Evolutionary conservation across 1,140 invertebrate species (phyloP), one percentile per base, ranked within the genome.

Genomic region (Saccostrea echinata): DNA sequence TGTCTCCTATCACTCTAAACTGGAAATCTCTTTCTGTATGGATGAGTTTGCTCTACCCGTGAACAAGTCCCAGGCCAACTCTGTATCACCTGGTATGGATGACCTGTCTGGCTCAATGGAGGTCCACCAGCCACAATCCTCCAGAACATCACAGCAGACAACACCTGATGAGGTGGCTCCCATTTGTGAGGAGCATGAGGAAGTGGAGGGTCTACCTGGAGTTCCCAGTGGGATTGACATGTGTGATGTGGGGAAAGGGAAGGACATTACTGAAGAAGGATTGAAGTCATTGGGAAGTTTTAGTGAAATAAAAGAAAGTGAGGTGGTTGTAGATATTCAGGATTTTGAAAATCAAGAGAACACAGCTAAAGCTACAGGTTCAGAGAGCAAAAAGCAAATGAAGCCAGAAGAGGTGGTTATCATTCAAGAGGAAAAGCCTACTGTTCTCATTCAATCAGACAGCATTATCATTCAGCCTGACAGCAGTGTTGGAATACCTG

Each of bases 1-100:
- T 91, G 97, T 97, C 0, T 96, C 96, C n/a, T 99, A 99, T 93
- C 98, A 98, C 90, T 98, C 97, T 96, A 96, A 97, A 86, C 94
- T 99, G 6, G 98, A 99, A 95, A 97, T 97, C 91, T 97, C 98
- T 0, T 99, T 98, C 94, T 95, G 99, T 33, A 97, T 98, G 95
- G 98, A 98, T 92, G 97, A 97, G 90, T 97, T 97, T 92, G 97
- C 97, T 0, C 95, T 96, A 81, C 96, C 97, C 27, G 35, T 87
- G 57, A 76, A 35, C 27, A 87, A 82, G 24, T 30, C 68, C 68
- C 81, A 87, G 61, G 68, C 86, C 35, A 71, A 53, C 16, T 9
- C 35, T 21, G 18, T 51, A 6, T 93, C 92, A n/a, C 89, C 91
- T 33, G 88, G 90, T 27, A 90, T 91, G 4, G 93, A 92, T 24